Conservation (phyloP, 2,888 invertebrate species). For the Agrotis segetum region DNA sequence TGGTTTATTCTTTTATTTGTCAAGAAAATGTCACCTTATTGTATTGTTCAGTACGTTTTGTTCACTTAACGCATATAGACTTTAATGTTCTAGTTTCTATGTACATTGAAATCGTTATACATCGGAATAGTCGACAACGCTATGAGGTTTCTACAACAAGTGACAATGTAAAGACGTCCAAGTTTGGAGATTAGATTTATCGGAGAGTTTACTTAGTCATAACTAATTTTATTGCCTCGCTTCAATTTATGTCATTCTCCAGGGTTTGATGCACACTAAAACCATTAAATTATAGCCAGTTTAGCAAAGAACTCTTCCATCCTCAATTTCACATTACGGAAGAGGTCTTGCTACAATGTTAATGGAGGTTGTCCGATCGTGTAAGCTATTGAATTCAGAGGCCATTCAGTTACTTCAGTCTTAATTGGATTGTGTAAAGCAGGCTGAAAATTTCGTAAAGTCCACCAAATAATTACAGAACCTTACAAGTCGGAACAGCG, state of each 20-base stretch:
- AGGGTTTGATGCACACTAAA: constrained; percentile 13
- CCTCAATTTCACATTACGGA: neutral
- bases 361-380: neutral
- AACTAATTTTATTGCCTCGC: constrained; percentile 41
- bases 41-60: too few species aligned
- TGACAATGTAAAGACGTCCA: constrained; percentile 58
- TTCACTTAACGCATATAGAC: too few species aligned
- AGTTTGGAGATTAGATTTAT: constrained; percentile 59
- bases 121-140: neutral
- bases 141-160: constrained; percentile 58
- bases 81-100: too few species aligned
- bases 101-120: too few species aligned
- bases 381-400: constrained; percentile 13
- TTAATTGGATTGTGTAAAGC: neutral
- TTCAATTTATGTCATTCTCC: constrained; percentile 55
- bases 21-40: too few species aligned
- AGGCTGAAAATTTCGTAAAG: neutral
- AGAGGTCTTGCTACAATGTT: neutral
- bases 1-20: too few species aligned
- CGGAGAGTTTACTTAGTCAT: constrained; percentile 23
- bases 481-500: neutral
- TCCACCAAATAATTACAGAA: neutral
- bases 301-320: neutral
- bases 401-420: constrained; percentile 1
- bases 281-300: neutral